Conservation (phyloP, 2,888 invertebrate species). For the Ctena decussata region DNA sequence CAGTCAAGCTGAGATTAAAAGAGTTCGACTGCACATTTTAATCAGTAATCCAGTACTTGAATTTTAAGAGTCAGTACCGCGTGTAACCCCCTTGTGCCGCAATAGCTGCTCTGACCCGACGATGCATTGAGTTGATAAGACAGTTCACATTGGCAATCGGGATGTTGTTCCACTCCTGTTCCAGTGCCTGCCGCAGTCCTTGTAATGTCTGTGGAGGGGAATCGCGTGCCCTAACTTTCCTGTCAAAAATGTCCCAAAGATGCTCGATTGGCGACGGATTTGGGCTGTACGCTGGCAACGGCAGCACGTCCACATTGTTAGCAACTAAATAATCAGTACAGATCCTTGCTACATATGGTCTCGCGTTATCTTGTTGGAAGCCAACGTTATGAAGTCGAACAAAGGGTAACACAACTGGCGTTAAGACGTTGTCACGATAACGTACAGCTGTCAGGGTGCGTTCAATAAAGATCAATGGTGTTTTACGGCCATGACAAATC, state of each 20-base stretch:
- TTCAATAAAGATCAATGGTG: neutral
- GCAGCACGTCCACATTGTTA: no score
- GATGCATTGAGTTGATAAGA: conserved; percentile 2
- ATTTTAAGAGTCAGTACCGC: conserved; percentile 11
- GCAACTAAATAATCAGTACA: no score
- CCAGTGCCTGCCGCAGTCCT: conserved; percentile 2
- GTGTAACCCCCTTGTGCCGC: conserved; percentile 9
- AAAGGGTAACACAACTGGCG: no score
- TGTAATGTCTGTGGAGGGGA: neutral
- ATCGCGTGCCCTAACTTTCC: neutral
- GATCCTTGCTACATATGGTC: no score
- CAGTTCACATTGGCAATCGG: conserved; percentile 2
- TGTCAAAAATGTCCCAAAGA: conserved; percentile 26
- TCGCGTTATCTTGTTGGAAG: no score
- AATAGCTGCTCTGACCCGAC: neutral
- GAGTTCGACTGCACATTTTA: neutral
- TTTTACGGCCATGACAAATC: neutral
- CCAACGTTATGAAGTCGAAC: no score
- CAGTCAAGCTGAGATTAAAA: no score
- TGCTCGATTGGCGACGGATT: conserved; percentile 43
- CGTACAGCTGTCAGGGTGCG: no score
- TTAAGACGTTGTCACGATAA: no score
- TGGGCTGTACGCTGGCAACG: conserved; percentile 38
- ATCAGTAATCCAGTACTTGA: neutral
- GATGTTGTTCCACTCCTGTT: conserved; percentile 10